A percentile compares a stretch with the other conserved stretches of the same genome.
phyloP scores from a whole-genome alignment of 2,113 vertebrate species.

The Fulica atra region DNA sequence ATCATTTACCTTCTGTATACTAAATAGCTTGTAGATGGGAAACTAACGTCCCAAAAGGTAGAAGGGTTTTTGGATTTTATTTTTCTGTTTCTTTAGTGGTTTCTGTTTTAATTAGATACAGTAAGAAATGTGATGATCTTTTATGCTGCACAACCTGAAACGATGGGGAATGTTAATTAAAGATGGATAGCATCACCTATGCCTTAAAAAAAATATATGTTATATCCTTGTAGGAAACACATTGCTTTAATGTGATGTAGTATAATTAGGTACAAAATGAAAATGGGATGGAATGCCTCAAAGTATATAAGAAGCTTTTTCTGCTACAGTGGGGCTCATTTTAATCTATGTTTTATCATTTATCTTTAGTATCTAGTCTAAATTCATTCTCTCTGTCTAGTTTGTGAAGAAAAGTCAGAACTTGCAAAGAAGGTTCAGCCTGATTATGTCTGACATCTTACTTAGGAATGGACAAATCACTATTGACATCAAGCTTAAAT shows the following conservation, averaged over 20 bases:
- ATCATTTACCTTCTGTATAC: background rate
- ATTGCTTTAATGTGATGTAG: background rate
- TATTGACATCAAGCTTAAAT: conserved; percentile 32
- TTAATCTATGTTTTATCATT: background rate
- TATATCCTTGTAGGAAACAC: fast-evolving
- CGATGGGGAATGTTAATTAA: background rate
- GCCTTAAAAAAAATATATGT: too few relatives aligned
- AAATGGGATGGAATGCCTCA: background rate
- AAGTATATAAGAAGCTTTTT: background rate
- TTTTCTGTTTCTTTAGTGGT: background rate
- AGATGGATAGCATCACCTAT: background rate
- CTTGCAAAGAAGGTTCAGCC: background rate
- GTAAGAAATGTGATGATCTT: background rate
- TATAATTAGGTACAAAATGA: background rate
- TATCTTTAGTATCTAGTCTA: background rate
- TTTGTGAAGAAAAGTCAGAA: conserved; percentile 19
- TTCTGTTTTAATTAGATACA: background rate
- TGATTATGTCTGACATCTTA: conserved; percentile 24
- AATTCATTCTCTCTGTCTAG: background rate
- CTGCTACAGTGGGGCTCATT: background rate
- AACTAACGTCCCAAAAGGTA: background rate
- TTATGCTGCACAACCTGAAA: background rate
- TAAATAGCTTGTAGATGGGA: background rate
- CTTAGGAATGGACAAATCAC: background rate
- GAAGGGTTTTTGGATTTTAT: too few relatives aligned